A percentile compares a stretch with the other conserved stretches of the same genome.
phyloP scores from a whole-genome alignment of 1,140 invertebrate species.

The Zaprionus tsacasi region DNA sequence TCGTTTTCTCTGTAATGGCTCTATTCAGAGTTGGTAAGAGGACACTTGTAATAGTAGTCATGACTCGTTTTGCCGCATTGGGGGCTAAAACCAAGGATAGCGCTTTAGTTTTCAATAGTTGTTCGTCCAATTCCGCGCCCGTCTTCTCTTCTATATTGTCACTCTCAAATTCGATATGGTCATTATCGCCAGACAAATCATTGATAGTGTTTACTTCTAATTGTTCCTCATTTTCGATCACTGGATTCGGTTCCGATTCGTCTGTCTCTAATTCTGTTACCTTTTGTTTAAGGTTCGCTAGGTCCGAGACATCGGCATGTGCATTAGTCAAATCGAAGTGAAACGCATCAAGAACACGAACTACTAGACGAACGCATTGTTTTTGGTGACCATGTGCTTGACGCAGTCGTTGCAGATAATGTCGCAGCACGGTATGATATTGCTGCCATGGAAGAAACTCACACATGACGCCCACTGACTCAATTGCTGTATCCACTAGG shows the following conservation, averaged over 20 bases:
- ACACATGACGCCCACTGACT: slow-evolving; percentile 90
- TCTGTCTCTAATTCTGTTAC: slow-evolving; percentile 49
- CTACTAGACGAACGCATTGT: slow-evolving; percentile 91
- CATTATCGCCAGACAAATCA: slow-evolving; percentile 48
- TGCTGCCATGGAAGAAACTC: slow-evolving; percentile 93
- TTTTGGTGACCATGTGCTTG: slow-evolving; percentile 91
- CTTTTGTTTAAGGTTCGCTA: slow-evolving; percentile 50
- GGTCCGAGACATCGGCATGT: slow-evolving; percentile 67
- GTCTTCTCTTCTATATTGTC: slow-evolving; percentile 64
- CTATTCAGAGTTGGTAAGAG: slow-evolving; percentile 86
- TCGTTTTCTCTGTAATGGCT: slow-evolving; percentile 89
- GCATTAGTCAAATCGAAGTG: slow-evolving; percentile 94
- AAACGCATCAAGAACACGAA: slow-evolving; percentile 94
- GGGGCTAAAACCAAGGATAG: slow-evolving; percentile 85
- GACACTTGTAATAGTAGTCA: slow-evolving; percentile 87
- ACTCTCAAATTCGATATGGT: slow-evolving; percentile 56
- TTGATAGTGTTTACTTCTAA: slow-evolving; percentile 61
- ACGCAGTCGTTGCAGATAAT: slow-evolving; percentile 91
- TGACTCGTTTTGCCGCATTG: slow-evolving; percentile 90
- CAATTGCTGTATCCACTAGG: slow-evolving; percentile 93
- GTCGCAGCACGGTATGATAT: slow-evolving; percentile 92
- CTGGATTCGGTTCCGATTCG: slow-evolving; percentile 20
- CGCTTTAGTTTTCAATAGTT: slow-evolving; percentile 33
- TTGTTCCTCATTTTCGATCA: slow-evolving; percentile 66
- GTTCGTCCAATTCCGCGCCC: slow-evolving; percentile 72